A percentile compares a stretch with the other conserved stretches of the same genome.
These are phyloP conservation scores for Gulo gulo DNA, from an alignment of 2,113 vertebrate genomes.

Conservation along the genomic window DNA sequence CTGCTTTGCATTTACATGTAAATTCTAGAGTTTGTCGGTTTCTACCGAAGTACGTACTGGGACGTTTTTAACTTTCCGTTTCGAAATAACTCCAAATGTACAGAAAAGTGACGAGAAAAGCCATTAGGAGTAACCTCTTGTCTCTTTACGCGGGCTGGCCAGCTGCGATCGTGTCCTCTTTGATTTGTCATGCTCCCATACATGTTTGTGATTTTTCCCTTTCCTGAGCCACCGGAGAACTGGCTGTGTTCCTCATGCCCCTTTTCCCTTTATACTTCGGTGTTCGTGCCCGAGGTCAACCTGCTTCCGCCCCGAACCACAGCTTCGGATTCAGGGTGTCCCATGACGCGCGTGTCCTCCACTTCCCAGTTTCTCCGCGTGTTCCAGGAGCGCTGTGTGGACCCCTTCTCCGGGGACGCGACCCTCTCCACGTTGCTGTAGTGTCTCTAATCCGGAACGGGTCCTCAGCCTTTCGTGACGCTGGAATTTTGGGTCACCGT, in stretches of 20 bases:
- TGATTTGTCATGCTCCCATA: not conserved
- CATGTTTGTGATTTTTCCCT: not conserved
- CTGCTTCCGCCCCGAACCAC: not conserved
- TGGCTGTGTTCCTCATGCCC: not conserved
- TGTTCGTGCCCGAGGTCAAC: not conserved
- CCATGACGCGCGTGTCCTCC: not conserved
- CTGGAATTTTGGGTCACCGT: not conserved
- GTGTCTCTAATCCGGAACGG: not conserved
- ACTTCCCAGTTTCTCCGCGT: not conserved
- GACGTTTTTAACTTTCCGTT: not conserved
- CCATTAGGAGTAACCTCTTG: not conserved
- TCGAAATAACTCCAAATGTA: not conserved
- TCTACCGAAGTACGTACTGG: not conserved
- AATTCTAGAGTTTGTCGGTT: not conserved
- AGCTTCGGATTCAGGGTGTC: not conserved
- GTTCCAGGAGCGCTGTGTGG: not conserved
- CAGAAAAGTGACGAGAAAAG: not conserved
- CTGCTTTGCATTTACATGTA: not conserved
- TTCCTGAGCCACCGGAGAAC: not conserved
- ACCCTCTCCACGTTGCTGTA: too few relatives aligned
- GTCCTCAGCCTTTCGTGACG: not conserved
- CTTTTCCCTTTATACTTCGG: not conserved
- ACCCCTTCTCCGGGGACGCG: not conserved
- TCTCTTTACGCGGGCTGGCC: not conserved
- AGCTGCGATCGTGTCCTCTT: not conserved